Conservation (phyloP, 2,888 invertebrate genomes). For the Leptura quadrifasciata region DNA sequence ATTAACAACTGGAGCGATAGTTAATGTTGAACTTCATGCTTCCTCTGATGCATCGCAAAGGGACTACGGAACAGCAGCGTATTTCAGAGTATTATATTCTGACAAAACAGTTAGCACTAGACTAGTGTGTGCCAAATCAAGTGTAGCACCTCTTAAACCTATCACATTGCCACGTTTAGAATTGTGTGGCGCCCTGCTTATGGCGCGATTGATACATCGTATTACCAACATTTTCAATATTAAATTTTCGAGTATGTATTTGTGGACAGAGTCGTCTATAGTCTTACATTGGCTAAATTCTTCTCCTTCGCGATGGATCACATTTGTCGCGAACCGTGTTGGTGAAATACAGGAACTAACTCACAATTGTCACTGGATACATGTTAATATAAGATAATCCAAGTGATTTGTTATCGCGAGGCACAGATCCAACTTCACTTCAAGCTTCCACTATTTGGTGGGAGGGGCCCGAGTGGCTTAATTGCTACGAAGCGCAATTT, state of each 20-base stretch:
- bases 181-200: slow-evolving; percentile 10
- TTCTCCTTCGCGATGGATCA: not conserved
- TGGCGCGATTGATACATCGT: not conserved
- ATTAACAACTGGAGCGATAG: not conserved
- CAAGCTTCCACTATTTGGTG: not conserved
- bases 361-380: not conserved
- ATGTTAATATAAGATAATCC: slow-evolving; percentile 9
- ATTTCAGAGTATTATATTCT: not conserved
- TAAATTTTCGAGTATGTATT: not conserved
- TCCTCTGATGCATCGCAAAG: slow-evolving; percentile 4
- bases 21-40: not conserved
- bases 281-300: slow-evolving; percentile 3
- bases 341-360: slow-evolving; percentile 16
- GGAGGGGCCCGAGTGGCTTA: not conserved
- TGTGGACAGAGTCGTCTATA: slow-evolving; percentile 11
- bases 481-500: not conserved
- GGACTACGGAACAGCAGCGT: slow-evolving; percentile 3
- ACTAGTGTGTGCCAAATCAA: slow-evolving; percentile 8
- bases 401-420: not conserved
- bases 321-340: slow-evolving; percentile 19
- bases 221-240: not conserved
- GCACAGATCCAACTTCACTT: not conserved
- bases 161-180: slow-evolving; percentile 12
- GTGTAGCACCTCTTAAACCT: not conserved
- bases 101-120: not conserved